Percentiles rank a stretch among this genome's conserved stretches.
Evolutionary conservation across 1,140 invertebrate species (phyloP).

Genomic region (Calosoma granatense): DNA sequence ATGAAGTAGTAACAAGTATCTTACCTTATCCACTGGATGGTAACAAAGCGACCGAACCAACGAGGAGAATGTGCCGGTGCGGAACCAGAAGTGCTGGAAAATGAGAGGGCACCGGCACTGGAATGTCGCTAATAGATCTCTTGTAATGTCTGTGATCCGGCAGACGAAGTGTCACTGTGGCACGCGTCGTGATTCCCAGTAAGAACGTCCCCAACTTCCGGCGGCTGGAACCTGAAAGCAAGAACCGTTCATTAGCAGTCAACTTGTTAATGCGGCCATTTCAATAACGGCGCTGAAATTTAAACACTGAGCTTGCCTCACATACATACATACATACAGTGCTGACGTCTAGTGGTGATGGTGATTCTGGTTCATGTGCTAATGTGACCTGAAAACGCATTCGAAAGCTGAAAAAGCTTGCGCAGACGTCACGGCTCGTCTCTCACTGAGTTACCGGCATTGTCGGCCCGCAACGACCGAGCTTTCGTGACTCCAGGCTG

Average conservation of each 20-base stretch:
- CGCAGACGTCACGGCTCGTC: no score
- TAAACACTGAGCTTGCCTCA: not conserved
- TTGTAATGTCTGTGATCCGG: not conserved
- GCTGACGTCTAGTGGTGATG: no score
- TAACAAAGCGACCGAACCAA: no score
- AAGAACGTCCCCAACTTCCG: not conserved
- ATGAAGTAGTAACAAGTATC: not conserved
- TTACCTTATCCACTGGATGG: not conserved
- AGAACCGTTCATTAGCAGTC: not conserved
- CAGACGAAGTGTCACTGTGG: conserved; percentile 4
- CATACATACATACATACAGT: no score
- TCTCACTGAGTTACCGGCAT: no score
- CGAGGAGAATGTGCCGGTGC: no score
- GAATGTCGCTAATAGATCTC: conserved; percentile 2
- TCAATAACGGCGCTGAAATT: not conserved
- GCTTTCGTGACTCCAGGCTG: no score
- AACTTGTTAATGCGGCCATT: conserved; percentile 1
- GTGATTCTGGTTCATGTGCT: no score
- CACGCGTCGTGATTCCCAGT: not conserved
- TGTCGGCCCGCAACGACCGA: no score
- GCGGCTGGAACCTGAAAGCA: not conserved
- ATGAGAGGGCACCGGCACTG: not conserved
- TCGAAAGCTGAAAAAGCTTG: no score
- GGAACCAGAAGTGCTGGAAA: no score
- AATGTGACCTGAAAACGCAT: no score